A percentile compares a stretch with the other conserved stretches of the same genome.
These are phyloP conservation scores for Laticauda colubrina DNA, from an alignment of 2,113 vertebrate species.

Conservation along the genomic window DNA sequence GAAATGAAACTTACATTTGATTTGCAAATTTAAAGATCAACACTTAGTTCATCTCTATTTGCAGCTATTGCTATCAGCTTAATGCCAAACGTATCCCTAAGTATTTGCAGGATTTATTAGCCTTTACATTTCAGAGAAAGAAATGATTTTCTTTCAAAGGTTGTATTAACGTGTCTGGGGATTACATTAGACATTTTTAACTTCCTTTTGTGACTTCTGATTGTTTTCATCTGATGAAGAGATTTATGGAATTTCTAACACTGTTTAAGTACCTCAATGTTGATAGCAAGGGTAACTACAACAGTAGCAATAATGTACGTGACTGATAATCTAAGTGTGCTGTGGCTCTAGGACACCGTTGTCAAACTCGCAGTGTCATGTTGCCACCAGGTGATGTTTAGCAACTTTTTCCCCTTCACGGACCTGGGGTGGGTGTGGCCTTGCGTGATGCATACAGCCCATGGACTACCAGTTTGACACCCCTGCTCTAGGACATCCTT, in stretches of 20 bases:
- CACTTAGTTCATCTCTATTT: constrained; percentile 26
- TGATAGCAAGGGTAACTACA: background rate
- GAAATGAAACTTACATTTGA: constrained; percentile 26
- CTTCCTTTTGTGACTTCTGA: constrained; percentile 3
- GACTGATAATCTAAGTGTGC: background rate
- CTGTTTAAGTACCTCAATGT: background rate
- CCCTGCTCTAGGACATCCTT: background rate
- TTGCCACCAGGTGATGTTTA: too few relatives aligned
- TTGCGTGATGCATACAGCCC: too few relatives aligned
- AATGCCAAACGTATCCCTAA: constrained; percentile 15
- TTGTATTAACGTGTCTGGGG: background rate
- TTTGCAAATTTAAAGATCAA: constrained; percentile 24
- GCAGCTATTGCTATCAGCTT: constrained; percentile 15
- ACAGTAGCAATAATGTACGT: background rate
- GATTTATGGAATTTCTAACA: background rate
- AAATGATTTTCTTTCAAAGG: constrained; percentile 7
- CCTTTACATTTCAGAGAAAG: constrained; percentile 3
- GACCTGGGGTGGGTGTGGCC: too few relatives aligned
- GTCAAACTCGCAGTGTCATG: too few relatives aligned
- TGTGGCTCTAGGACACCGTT: background rate
- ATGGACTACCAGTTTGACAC: too few relatives aligned
- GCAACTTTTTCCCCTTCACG: too few relatives aligned
- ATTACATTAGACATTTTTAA: constrained; percentile 1
- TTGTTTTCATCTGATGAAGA: background rate
- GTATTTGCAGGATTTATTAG: constrained; percentile 23